These are phyloP conservation scores for Propithecus perrieri DNA, from an alignment of 2,797 vertebrate species.

Conservation along the genomic window DNA sequence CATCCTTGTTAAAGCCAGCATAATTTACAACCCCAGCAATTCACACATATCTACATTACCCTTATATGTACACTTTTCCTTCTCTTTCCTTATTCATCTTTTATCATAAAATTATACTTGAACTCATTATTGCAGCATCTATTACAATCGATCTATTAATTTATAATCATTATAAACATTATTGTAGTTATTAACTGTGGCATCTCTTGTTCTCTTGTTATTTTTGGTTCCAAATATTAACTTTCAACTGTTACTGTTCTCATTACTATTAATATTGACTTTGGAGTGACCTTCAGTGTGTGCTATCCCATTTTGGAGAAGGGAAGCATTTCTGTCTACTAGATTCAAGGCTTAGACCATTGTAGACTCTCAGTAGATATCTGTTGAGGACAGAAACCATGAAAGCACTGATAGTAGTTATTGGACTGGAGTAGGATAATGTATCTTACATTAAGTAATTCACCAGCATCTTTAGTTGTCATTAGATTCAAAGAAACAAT, in stretches of 20 bases:
- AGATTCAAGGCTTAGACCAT: not conserved
- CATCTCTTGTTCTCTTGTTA: not conserved
- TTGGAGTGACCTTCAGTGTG: not conserved
- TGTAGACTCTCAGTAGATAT: not conserved
- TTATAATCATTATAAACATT: not conserved
- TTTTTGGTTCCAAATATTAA: not conserved
- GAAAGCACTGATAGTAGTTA: not conserved
- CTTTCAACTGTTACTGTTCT: not conserved
- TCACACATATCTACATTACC: not conserved
- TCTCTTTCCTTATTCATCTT: not conserved
- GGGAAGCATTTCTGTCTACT: not conserved
- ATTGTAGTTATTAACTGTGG: not conserved
- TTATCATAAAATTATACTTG: not conserved
- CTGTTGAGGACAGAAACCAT: not conserved
- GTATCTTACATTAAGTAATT: not conserved
- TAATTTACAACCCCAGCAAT: not conserved
- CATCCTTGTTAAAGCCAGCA: not conserved
- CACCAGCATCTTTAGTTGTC: not conserved
- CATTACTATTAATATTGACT: not conserved
- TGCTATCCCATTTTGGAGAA: not conserved
- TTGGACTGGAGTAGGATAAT: not conserved
- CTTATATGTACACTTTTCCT: not conserved
- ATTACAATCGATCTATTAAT: not conserved
- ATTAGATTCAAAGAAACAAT: constrained; percentile 24
- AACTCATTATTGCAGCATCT: not conserved